Conservation (phyloP, 2,888 invertebrate genomes). For the Lymantria monacha region DNA sequence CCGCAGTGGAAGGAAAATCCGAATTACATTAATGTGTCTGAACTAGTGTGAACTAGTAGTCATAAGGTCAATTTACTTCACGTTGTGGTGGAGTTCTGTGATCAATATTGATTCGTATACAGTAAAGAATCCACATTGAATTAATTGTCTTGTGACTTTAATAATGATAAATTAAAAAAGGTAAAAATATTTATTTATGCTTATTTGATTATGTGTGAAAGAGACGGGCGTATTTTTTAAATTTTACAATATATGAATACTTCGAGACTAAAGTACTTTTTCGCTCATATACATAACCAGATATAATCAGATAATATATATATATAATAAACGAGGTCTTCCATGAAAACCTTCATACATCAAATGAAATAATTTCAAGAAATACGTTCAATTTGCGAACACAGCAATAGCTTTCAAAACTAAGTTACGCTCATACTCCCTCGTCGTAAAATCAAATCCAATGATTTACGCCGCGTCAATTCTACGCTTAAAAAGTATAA, state of each 20-base stretch:
- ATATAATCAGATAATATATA: too few relatives aligned
- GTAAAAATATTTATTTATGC: too few relatives aligned
- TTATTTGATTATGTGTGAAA: too few relatives aligned
- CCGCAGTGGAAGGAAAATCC: too few relatives aligned
- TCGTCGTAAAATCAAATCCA: constrained; percentile 42
- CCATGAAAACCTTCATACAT: constrained; percentile 26
- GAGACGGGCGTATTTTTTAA: background rate
- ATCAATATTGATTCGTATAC: too few relatives aligned
- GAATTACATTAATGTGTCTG: too few relatives aligned
- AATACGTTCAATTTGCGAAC: constrained; percentile 24
- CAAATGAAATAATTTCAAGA: constrained; percentile 23
- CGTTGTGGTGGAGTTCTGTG: too few relatives aligned
- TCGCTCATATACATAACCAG: constrained; percentile 6
- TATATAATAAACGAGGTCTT: constrained; percentile 29
- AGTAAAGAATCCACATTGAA: too few relatives aligned
- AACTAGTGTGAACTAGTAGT: too few relatives aligned
- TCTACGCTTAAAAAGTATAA: constrained; percentile 11
- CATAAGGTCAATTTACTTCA: too few relatives aligned
- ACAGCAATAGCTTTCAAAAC: constrained; percentile 19
- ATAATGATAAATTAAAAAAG: too few relatives aligned
- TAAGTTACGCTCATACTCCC: constrained; percentile 28
- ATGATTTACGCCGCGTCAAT: constrained; percentile 38
- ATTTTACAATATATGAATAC: background rate
- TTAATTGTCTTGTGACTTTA: too few relatives aligned
- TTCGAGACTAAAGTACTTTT: constrained; percentile 3